Evolutionary conservation across 2,113 vertebrate species (phyloP).

Genomic region (Hippoglossus stenolepis): DNA sequence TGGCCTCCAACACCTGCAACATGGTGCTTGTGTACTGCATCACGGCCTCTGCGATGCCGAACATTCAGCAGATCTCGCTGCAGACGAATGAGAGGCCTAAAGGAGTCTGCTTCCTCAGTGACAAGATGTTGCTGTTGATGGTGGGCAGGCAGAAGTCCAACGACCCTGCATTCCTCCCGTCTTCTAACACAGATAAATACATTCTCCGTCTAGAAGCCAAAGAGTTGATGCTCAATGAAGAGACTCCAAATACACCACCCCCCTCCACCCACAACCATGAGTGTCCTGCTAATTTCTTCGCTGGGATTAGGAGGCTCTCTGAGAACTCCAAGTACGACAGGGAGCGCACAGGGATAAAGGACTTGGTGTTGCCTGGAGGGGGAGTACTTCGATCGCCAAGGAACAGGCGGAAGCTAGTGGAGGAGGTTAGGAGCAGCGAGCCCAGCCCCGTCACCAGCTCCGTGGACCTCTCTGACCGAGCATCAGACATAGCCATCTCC

Average conservation of each 20-base stretch:
- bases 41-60: slow-evolving; percentile 86
- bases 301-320: slow-evolving; percentile 85
- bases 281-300: slow-evolving; percentile 58
- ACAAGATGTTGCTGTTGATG: slow-evolving; percentile 89
- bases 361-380: slow-evolving; percentile 86
- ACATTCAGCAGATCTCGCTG: slow-evolving; percentile 91
- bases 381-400: slow-evolving; percentile 72
- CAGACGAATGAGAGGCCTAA: slow-evolving; percentile 92
- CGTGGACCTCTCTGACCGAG: slow-evolving; percentile 83
- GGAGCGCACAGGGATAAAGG: slow-evolving; percentile 71
- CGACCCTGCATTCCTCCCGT: slow-evolving; percentile 90
- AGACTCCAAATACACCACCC: slow-evolving; percentile 47
- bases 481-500: slow-evolving; percentile 78
- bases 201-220: slow-evolving; percentile 84
- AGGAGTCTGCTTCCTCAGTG: slow-evolving; percentile 91
- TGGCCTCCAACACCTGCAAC: slow-evolving; percentile 93
- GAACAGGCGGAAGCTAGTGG: slow-evolving; percentile 85
- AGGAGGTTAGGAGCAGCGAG: slow-evolving; percentile 87
- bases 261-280: slow-evolving; percentile 54
- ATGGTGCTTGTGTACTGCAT: slow-evolving; percentile 91
- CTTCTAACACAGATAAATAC: slow-evolving; percentile 92
- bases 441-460: slow-evolving; percentile 82
- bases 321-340: slow-evolving; percentile 76
- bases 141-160: slow-evolving; percentile 89
- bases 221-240: slow-evolving; percentile 82